Conservation (phyloP, 2,113 vertebrate species). For the Dromiciops gliroides region DNA sequence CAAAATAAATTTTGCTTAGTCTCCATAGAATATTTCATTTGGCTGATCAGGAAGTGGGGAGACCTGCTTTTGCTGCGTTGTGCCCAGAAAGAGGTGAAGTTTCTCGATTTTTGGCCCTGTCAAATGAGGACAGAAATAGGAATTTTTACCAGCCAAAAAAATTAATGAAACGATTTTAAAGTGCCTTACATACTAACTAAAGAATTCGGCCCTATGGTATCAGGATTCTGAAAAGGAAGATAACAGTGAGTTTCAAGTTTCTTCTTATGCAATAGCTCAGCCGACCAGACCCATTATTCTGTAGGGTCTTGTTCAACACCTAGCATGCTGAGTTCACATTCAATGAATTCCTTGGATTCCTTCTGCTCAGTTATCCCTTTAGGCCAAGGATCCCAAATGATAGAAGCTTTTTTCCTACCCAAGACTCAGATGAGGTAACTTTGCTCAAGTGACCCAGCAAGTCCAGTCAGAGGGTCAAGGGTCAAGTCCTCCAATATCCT, state of each 20-base stretch:
- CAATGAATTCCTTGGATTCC: constrained; percentile 69
- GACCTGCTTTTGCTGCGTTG: constrained; percentile 19
- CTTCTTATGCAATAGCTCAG: constrained; percentile 14
- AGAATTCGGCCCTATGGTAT: background rate
- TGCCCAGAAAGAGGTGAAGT: constrained; percentile 33
- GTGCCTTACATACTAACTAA: constrained; percentile 26
- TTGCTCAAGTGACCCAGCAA: constrained; percentile 32
- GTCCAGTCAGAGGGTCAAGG: constrained; percentile 44
- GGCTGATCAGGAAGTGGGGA: constrained; percentile 37
- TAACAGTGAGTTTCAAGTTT: constrained; percentile 24
- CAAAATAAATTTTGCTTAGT: constrained; percentile 38
- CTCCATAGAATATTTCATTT: constrained; percentile 1
- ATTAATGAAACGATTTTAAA: constrained; percentile 34
- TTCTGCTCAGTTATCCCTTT: constrained; percentile 37
- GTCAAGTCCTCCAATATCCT: constrained; percentile 34
- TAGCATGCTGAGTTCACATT: constrained; percentile 61
- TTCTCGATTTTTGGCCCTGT: constrained; percentile 23
- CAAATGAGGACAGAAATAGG: constrained; percentile 14
- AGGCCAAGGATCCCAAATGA: constrained; percentile 50
- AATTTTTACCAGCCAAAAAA: constrained; percentile 35
- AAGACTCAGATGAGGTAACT: constrained; percentile 18
- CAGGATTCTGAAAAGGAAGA: constrained; percentile 33
- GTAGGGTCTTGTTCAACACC: constrained; percentile 48
- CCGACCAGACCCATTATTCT: background rate
- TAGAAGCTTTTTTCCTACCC: constrained; percentile 49